phyloP scores from a whole-genome alignment of 2,888 invertebrate species.

The Leptinotarsa juncta region DNA sequence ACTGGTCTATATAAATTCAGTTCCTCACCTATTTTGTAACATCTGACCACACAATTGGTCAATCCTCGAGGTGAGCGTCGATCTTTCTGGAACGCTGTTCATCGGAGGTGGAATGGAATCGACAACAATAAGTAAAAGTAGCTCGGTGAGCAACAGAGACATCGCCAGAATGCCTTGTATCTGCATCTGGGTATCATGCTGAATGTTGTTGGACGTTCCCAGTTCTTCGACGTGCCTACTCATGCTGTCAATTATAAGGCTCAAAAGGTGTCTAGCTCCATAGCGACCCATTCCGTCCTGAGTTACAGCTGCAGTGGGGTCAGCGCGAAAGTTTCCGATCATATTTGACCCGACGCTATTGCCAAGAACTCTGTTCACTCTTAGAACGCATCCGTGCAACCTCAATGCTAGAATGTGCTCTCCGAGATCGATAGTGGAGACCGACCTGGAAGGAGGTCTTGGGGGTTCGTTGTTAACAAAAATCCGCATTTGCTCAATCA shows the following conservation, averaged over 20 bases:
- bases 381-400: slow-evolving; percentile 57
- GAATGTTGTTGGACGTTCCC: slow-evolving; percentile 36
- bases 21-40: slow-evolving; percentile 55
- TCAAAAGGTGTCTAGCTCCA: slow-evolving; percentile 63
- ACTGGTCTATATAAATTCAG: neutral
- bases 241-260: slow-evolving; percentile 66
- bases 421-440: slow-evolving; percentile 52
- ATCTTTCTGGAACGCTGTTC: slow-evolving; percentile 61
- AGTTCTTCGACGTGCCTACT: slow-evolving; percentile 67
- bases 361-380: slow-evolving; percentile 59
- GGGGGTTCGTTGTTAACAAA: slow-evolving; percentile 45
- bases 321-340: slow-evolving; percentile 44
- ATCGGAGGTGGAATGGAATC: slow-evolving; percentile 64
- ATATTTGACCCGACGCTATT: slow-evolving; percentile 24
- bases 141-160: slow-evolving; percentile 67
- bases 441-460: slow-evolving; percentile 34
- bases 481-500: slow-evolving; percentile 53
- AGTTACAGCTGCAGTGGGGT: slow-evolving; percentile 53
- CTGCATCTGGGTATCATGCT: slow-evolving; percentile 50
- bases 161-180: slow-evolving; percentile 64
- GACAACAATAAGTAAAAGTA: slow-evolving; percentile 66
- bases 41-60: slow-evolving; percentile 62
- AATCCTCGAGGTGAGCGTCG: slow-evolving; percentile 59
- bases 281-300: slow-evolving; percentile 60
- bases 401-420: slow-evolving; percentile 60